A percentile compares a stretch with the other conserved stretches of the same genome.
Conservation (phyloP, 2,113 vertebrate genomes). For the Epinephelus lanceolatus region DNA sequence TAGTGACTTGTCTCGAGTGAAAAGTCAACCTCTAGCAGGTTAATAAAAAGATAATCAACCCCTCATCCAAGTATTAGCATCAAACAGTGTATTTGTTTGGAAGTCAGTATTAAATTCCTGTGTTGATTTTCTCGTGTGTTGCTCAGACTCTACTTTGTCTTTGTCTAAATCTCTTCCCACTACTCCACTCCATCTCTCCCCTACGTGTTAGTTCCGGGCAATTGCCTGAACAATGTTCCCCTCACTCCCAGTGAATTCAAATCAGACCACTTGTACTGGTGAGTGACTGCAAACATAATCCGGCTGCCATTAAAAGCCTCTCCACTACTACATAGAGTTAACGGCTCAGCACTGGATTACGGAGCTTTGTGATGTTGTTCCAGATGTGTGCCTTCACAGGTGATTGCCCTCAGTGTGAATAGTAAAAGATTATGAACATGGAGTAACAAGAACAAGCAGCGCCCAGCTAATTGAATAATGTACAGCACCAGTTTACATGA, state of each 20-base stretch:
- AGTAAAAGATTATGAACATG: constrained; percentile 28
- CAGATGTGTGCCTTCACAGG: constrained; percentile 53
- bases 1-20: constrained; percentile 2
- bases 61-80: background rate
- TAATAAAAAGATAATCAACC: background rate
- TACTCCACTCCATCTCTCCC: constrained; percentile 28
- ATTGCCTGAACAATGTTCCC: constrained; percentile 57
- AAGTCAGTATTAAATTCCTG: constrained; percentile 4
- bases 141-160: constrained; percentile 15
- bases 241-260: constrained; percentile 47
- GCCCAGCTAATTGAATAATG: constrained; percentile 21
- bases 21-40: background rate
- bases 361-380: constrained; percentile 10
- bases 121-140: constrained; percentile 2
- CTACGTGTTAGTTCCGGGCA: constrained; percentile 44
- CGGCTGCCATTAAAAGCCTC: constrained; percentile 47
- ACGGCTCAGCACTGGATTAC: constrained; percentile 22
- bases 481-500: background rate
- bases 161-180: constrained; percentile 31
- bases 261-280: constrained; percentile 52
- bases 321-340: constrained; percentile 12
- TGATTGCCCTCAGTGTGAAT: constrained; percentile 17
- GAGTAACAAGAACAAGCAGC: background rate
- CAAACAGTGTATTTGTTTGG: background rate
- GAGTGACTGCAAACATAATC: constrained; percentile 54